Conservation (phyloP, 2,797 vertebrate genomes). For the Acrossocheilus wenchowensis region DNA sequence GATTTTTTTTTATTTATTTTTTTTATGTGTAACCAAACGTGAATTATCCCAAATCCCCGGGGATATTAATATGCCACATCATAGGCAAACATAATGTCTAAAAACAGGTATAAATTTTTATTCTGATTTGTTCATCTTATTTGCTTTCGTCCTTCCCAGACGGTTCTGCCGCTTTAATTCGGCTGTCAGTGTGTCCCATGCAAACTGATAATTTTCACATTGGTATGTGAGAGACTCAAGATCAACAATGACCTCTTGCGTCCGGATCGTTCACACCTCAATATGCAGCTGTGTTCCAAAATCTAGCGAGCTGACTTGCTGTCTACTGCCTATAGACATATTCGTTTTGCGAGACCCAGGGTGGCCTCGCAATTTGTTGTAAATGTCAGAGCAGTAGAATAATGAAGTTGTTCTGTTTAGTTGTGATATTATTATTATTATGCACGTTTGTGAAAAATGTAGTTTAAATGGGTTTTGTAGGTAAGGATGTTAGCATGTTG, state of each 20-base stretch:
- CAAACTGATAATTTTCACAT: not conserved
- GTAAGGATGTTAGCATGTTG: not conserved
- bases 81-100: not conserved
- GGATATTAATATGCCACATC: conserved; percentile 12
- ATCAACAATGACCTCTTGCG: conserved; percentile 15
- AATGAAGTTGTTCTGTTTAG: not conserved
- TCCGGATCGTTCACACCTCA: not conserved
- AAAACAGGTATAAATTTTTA: not conserved
- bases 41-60: conserved; percentile 1
- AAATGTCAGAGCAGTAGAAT: not conserved
- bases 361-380: not conserved
- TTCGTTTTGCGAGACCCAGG: not conserved
- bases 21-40: not conserved
- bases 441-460: not conserved
- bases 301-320: not conserved
- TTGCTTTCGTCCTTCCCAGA: conserved; percentile 2
- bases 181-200: not conserved
- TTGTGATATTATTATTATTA: not conserved
- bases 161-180: not conserved
- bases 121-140: not conserved
- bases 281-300: not conserved
- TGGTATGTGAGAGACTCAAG: not conserved
- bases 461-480: not conserved
- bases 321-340: not conserved
- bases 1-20: not conserved